Conservation (phyloP, 2,797 vertebrate genomes). For the Alca torda region DNA sequence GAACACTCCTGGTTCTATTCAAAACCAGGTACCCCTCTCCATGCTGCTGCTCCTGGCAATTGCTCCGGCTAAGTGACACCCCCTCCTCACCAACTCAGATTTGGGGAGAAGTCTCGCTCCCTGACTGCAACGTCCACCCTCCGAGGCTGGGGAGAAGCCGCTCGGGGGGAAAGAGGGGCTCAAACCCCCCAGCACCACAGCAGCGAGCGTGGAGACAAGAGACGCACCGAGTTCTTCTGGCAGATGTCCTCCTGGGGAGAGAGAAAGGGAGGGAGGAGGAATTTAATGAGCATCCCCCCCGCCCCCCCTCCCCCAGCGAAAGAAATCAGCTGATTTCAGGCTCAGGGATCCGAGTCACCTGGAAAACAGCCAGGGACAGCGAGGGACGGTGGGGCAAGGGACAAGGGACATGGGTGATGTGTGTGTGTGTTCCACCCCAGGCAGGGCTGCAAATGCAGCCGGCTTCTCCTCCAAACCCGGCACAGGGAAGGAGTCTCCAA, state of each 20-base stretch:
- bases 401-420: rapidly evolving
- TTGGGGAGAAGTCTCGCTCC: background rate
- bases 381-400: background rate
- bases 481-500: background rate
- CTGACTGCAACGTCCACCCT: background rate
- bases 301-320: background rate
- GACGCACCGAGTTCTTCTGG: slow-evolving; percentile 73
- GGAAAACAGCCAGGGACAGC: background rate
- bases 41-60: background rate
- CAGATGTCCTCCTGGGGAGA: slow-evolving; percentile 67
- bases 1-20: background rate
- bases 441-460: background rate
- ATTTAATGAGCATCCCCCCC: background rate
- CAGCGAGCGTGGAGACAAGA: rapidly evolving
- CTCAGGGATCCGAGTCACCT: background rate
- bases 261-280: background rate
- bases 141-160: background rate
- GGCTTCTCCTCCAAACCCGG: background rate
- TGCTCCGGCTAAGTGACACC: background rate
- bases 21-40: background rate
- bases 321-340: background rate
- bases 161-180: background rate
- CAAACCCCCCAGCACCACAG: rapidly evolving
- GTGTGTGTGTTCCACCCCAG: background rate
- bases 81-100: background rate